Percentiles rank a stretch among this genome's conserved stretches.
Conservation (phyloP, 35 echinoderm and acorn worm genomes). For the Lytechinus variegatus region DNA sequence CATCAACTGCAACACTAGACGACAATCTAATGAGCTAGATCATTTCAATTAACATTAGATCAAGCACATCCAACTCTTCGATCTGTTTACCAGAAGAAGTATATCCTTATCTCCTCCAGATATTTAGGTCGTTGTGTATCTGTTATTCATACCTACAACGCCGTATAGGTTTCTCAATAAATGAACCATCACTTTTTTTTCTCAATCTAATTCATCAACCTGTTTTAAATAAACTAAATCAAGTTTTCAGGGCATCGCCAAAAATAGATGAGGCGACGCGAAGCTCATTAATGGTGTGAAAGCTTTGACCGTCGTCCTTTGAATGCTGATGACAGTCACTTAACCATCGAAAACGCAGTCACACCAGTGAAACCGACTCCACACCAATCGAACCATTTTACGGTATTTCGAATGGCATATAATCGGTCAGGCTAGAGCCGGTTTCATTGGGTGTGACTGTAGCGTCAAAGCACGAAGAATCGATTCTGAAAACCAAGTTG, state of each 20-base stretch:
- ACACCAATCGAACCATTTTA: too few relatives aligned
- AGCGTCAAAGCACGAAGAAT: neutral
- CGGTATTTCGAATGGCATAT: neutral
- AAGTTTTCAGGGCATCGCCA: neutral
- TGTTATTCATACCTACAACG: neutral
- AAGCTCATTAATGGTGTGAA: neutral
- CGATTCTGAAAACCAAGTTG: neutral
- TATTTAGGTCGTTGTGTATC: neutral
- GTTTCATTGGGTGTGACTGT: too few relatives aligned
- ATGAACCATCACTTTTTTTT: neutral
- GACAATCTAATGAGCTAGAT: neutral
- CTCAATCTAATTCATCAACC: neutral
- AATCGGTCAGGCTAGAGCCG: neutral
- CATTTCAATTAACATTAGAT: constrained; percentile 4
- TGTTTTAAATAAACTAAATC: neutral
- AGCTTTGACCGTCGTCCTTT: neutral
- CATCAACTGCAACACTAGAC: neutral
- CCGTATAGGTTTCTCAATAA: neutral
- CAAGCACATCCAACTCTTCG: neutral
- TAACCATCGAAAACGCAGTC: too few relatives aligned
- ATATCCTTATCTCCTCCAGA: neutral
- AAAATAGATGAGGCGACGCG: neutral
- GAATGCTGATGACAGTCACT: neutral
- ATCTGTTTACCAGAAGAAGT: neutral
- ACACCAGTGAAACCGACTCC: too few relatives aligned